A percentile compares a stretch with the other conserved stretches of the same genome.
phyloP scores from a whole-genome alignment of 2,113 vertebrate genomes.

The Rhabdomys dilectus region DNA sequence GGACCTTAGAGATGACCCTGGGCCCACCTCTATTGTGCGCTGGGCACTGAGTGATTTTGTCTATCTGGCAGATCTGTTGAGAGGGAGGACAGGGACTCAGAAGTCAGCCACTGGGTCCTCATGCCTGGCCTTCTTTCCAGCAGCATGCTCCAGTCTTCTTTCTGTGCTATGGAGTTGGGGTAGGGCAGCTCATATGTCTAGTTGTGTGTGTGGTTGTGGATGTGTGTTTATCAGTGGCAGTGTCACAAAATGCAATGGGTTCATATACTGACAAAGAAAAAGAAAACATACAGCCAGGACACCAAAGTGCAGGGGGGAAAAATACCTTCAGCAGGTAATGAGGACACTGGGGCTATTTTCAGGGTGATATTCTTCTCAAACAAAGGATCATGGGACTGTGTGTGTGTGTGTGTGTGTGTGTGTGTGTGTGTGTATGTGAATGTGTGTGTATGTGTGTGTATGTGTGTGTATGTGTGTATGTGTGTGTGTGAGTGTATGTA shows the following conservation, averaged over 20 bases:
- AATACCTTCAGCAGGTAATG: background rate
- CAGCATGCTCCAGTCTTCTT: accelerated
- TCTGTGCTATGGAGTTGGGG: background rate
- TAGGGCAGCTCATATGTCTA: accelerated
- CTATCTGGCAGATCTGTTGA: accelerated
- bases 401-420: background rate
- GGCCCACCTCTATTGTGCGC: accelerated
- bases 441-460: too few species aligned
- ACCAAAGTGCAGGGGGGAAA: background rate
- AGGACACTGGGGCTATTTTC: background rate
- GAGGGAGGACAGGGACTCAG: background rate
- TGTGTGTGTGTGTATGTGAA: too few species aligned
- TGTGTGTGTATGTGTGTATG: too few species aligned
- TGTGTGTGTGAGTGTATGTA: too few species aligned
- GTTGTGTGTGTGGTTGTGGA: background rate
- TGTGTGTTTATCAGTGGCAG: background rate
- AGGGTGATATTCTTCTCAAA: background rate
- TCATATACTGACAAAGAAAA: background rate
- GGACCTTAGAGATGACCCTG: background rate
- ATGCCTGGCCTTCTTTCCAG: background rate
- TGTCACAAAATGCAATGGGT: background rate
- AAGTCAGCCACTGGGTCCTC: background rate
- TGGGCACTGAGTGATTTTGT: accelerated
- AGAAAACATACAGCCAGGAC: background rate
- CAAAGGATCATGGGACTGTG: background rate